These are phyloP conservation scores for Tenthredo mesomela DNA, from an alignment of 2,888 invertebrate species.

Conservation along the genomic window DNA sequence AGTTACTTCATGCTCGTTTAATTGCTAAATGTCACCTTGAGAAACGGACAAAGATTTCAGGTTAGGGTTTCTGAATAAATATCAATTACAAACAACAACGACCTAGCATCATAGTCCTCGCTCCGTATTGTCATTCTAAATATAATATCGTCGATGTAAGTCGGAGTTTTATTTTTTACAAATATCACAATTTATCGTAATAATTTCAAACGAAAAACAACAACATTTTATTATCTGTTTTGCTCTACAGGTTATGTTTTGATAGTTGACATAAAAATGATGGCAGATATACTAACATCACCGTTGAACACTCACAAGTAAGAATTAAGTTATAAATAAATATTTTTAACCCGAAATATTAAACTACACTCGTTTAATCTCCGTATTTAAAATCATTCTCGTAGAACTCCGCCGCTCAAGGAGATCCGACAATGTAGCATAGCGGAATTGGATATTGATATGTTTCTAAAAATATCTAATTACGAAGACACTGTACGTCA, in stretches of 20 bases:
- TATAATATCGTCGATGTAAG: neutral
- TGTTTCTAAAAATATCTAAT: slow-evolving; percentile 89
- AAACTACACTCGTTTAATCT: neutral
- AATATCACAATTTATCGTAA: neutral
- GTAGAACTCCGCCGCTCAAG: slow-evolving; percentile 53
- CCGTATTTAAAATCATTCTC: neutral
- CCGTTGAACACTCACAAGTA: slow-evolving; percentile 32
- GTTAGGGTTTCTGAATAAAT: slow-evolving; percentile 27
- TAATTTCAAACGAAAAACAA: neutral
- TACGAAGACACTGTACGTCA: slow-evolving; percentile 95
- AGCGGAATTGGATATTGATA: slow-evolving; percentile 89
- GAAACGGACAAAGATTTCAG: neutral
- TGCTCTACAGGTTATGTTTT: slow-evolving; percentile 29
- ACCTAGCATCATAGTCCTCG: neutral
- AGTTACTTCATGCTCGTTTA: neutral
- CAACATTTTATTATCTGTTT: neutral
- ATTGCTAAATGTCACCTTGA: slow-evolving; percentile 44
- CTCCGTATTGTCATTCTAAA: neutral
- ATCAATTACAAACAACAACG: slow-evolving; percentile 1
- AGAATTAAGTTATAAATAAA: neutral
- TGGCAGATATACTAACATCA: slow-evolving; percentile 42
- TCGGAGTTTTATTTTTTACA: neutral
- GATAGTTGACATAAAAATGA: neutral
- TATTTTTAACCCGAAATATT: neutral
- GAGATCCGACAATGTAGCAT: slow-evolving; percentile 82